These are phyloP conservation scores for Vireo altiloquus DNA, from an alignment of 2,113 vertebrate species.

Conservation along the genomic window DNA sequence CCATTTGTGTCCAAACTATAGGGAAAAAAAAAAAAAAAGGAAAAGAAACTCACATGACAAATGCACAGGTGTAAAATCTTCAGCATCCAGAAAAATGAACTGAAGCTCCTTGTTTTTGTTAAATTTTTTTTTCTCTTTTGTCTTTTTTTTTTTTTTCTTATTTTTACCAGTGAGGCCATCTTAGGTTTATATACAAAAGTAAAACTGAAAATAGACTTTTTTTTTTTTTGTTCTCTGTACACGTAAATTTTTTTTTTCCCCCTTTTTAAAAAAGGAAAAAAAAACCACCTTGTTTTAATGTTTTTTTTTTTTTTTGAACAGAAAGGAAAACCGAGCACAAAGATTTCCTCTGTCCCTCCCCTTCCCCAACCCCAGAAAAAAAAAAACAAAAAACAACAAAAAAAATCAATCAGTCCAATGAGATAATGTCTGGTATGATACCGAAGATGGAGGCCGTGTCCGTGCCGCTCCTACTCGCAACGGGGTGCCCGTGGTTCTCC, in stretches of 20 bases:
- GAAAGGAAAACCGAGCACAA: constrained; percentile 70
- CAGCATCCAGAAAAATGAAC: constrained; percentile 91
- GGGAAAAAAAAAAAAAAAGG: constrained; percentile 38
- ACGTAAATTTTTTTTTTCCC: constrained; percentile 75
- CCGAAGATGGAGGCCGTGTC: constrained; percentile 92
- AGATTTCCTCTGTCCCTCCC: constrained; percentile 53
- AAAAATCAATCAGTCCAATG: constrained; percentile 84
- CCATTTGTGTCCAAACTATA: constrained; percentile 76
- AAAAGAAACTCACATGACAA: constrained; percentile 76
- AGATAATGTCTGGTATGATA: constrained; percentile 94
- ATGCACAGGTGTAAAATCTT: constrained; percentile 86
- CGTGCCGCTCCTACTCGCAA: constrained; percentile 73
- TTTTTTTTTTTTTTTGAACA: constrained; percentile 52
- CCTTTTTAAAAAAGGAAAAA: constrained; percentile 60
- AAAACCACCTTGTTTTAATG: constrained; percentile 53
- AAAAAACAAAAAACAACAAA: not conserved
- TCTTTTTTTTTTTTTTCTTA: constrained; percentile 2
- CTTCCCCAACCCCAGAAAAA: not conserved
- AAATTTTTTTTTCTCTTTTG: not conserved
- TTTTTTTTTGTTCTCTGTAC: constrained; percentile 84
- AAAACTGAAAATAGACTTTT: constrained; percentile 99
- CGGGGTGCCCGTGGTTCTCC: constrained; percentile 80
- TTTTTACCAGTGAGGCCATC: constrained; percentile 87
- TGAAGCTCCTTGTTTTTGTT: constrained; percentile 79
- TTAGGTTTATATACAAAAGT: constrained; percentile 99